Evolutionary conservation across 2,888 invertebrate genomes (phyloP), one percentile per base, ranked within the genome.

Genomic region (Abrostola triplasia): DNA sequence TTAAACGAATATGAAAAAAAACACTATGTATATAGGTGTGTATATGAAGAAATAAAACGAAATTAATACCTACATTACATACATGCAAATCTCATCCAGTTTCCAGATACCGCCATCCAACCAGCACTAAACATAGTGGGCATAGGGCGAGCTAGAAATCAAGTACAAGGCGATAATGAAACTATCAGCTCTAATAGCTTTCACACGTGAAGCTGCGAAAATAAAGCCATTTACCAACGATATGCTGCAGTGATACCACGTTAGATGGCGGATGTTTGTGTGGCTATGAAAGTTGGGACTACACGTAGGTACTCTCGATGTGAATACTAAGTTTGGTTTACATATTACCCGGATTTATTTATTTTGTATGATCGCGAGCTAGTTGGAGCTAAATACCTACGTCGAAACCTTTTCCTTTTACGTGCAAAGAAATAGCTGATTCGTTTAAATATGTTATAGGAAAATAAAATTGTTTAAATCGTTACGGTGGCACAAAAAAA

Each of bases 141-240:
- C 57, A 54, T 64, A 76, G 70, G 76, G 70, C 44, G 61, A 44
- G 36, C 38, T 70, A 79, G 79, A 77, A 79, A 79, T 75, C 59
- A 49, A 50, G 48, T 50, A 53, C 50, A 48, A 49, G 51, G 59
- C 35, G 36, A 59, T 67, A 76, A 78, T 78, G 67, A 69, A 78
- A 73, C 69, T 78, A 77, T 73, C 62, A 67, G 62, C 35, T 35
- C 50, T 62, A 56, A 69, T 70, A 65, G 51, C 69, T 73, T 73
- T 73, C 72, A 64, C 69, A 73, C 61, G 61, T 68, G 64, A 41
- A 57, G 59, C 37, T 51, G 51, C 50, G 73, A 68, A 64, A 68
- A 73, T 73, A 44, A 41, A 64, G 65, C 59, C 61, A 64, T 70
- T 67, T 61, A 44, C 37, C 64, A 63, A 72, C 38, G 42, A 66